phyloP scores from a whole-genome alignment of 2,113 vertebrate species.

The Lathamus discolor region DNA sequence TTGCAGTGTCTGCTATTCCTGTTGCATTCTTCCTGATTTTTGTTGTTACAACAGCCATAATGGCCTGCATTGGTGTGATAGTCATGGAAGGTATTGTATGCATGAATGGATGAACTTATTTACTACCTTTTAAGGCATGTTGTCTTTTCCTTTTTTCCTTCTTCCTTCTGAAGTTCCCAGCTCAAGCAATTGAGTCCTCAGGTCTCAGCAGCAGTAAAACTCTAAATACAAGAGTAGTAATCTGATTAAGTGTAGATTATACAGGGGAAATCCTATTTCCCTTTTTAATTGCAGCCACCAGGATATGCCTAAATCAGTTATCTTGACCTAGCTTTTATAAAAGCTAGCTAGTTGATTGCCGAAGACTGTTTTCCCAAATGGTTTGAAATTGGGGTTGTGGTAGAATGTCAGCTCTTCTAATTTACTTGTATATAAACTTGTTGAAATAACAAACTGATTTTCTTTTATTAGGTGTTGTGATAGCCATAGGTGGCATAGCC shows the following conservation, averaged over 20 bases:
- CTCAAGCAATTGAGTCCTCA: neutral
- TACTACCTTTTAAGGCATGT: neutral
- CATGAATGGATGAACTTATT: neutral
- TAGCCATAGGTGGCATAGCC: constrained; percentile 76
- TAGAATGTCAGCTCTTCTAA: neutral
- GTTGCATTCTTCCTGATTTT: constrained; percentile 83
- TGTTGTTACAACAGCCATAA: constrained; percentile 75
- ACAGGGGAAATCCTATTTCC: neutral
- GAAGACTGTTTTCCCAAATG: neutral
- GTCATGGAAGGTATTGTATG: constrained; percentile 83
- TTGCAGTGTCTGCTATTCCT: constrained; percentile 77
- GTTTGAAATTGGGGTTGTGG: neutral
- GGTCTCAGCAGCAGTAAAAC: neutral
- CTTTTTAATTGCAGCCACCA: neutral
- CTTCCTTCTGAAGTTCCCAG: neutral
- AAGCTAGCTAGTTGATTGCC: neutral
- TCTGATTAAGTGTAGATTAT: neutral
- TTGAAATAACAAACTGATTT: neutral
- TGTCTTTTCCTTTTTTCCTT: neutral
- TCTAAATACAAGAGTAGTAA: neutral
- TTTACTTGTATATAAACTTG: neutral
- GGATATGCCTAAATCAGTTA: neutral
- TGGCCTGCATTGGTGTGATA: constrained; percentile 79
- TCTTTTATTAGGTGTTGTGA: constrained; percentile 73
- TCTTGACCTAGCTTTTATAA: neutral